Base-by-base conservation (phyloP, 2,888 invertebrate genomes). In the Asteroscopus sphinx region DNA sequence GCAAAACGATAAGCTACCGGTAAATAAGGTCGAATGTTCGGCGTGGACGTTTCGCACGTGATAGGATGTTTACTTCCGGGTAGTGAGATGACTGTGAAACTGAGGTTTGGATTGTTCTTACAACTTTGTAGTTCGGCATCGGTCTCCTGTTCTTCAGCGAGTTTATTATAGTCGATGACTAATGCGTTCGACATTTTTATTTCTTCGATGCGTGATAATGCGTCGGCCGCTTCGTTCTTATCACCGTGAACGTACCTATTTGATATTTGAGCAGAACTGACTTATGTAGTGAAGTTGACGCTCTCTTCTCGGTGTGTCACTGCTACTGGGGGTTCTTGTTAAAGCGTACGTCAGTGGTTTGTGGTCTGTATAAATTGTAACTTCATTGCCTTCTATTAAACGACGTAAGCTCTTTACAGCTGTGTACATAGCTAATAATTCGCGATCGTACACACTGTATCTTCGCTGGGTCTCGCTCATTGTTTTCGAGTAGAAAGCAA, bases 401-500 rank as follows among this genome's bases (percentile, higher is more conserved):
- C 48, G 25, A 12, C 73, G 37, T 36, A 73, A 59, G n/a, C 64
- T 56, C 21, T 64, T 54, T 0, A 70, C 45, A 25, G 68, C 63
- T 2, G 53, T 51, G 44, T 66, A 46, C 0, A 69, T 71, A 0
- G 75, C 71, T 41, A 70, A 46, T 37, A 76, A 15, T 52, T 73
- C 71, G 33, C 68, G 64, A 30, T 73, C 68, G 30, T 66, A 75
- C 17, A 62, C 54, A 13, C 63, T 68, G 45, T 71, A 73, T 1
- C 57, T 36, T 4, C 44, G 36, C 48, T 73, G 70, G 0, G 69
- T 63, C 0, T 35, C 47, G 13, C 59, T 67, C 48, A 71, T 53
- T 25, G 46, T 28, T 53, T 71, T 69, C 0, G 67, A 76, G 32
- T 55, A 73, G 11, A 64, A 71, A 4, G 64, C 70, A 0, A 71